A percentile compares a stretch with the other conserved stretches of the same genome.
Conservation (phyloP, 2,797 vertebrate genomes). For the Hippopotamyrus pictus region DNA sequence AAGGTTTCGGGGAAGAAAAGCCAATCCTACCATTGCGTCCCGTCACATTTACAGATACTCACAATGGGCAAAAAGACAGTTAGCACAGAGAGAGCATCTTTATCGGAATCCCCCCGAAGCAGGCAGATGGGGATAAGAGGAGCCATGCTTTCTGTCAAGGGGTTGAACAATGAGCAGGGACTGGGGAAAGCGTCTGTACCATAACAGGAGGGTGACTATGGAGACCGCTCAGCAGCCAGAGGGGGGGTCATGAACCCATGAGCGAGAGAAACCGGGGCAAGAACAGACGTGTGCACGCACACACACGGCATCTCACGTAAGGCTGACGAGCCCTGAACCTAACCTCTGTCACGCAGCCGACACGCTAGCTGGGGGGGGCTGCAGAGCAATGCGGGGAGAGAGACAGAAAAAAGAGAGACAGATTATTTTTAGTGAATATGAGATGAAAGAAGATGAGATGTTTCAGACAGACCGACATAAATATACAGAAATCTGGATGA, state of each 20-base stretch:
- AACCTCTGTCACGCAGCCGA: neutral
- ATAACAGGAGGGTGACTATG: neutral
- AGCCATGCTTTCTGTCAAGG: neutral
- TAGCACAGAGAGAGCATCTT: neutral
- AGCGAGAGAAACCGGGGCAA: neutral
- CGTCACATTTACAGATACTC: neutral
- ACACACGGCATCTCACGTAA: neutral
- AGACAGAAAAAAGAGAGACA: neutral
- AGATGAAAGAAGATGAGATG: neutral
- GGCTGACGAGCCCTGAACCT: neutral
- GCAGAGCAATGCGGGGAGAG: neutral
- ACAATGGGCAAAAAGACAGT: neutral
- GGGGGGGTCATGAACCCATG: neutral
- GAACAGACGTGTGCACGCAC: neutral
- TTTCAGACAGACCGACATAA: neutral
- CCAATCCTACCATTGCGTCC: neutral
- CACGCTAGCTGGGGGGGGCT: neutral
- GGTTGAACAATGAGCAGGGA: neutral
- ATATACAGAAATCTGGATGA: neutral
- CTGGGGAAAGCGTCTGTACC: neutral
- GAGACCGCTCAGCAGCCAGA: neutral
- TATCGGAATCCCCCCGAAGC: neutral
- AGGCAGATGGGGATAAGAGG: neutral
- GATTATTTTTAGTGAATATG: slow-evolving; percentile 9
- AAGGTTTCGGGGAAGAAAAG: neutral